These are phyloP conservation scores for Panurus biarmicus DNA, from an alignment of 2,113 vertebrate genomes.

Conservation along the genomic window DNA sequence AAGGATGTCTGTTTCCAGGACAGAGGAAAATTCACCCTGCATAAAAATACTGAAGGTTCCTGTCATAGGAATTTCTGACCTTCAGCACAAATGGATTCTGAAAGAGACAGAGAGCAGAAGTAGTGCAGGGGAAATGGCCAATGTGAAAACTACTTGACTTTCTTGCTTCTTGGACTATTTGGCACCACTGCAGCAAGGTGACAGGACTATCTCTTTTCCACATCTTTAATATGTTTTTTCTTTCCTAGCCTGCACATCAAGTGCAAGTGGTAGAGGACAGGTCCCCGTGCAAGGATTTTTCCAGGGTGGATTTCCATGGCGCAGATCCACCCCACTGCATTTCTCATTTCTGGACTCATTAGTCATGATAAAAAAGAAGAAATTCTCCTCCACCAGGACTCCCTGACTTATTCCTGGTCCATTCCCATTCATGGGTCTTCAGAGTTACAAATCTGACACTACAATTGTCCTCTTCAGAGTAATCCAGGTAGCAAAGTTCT, in stretches of 20 bases:
- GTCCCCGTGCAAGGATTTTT: background rate
- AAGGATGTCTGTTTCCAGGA: background rate
- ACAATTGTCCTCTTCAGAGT: background rate
- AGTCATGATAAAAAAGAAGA: background rate
- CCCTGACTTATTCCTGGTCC: background rate
- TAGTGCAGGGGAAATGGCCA: background rate
- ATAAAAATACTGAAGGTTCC: background rate
- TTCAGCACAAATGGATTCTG: background rate
- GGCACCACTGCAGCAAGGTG: background rate
- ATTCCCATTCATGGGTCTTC: background rate
- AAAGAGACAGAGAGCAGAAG: background rate
- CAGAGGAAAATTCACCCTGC: background rate
- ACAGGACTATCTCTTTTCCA: background rate
- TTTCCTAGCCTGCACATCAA: background rate
- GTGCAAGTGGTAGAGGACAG: fast-evolving
- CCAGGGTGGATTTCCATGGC: background rate
- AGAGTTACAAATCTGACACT: background rate
- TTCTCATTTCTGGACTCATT: background rate
- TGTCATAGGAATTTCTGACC: background rate
- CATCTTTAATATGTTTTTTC: background rate
- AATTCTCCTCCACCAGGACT: background rate
- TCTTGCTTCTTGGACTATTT: background rate
- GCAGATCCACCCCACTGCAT: fast-evolving
- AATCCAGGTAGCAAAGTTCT: background rate
- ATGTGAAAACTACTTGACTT: background rate